Evolutionary conservation across 2,888 invertebrate genomes (phyloP).

Genomic region (Teinopalpus imperialis): DNA sequence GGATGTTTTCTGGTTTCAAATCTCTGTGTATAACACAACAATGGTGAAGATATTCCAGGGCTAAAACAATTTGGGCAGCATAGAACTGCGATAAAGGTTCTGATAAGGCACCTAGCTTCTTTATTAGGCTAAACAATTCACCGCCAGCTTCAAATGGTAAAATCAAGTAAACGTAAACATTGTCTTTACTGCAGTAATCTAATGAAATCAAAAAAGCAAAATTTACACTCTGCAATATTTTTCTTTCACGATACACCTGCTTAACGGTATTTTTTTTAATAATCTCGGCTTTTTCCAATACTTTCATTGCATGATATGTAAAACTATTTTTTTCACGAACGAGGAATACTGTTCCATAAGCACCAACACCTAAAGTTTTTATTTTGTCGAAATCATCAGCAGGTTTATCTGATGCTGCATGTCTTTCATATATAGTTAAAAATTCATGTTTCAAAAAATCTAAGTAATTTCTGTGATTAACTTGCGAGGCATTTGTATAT

Average conservation of each 20-base stretch:
- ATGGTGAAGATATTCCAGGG: slow-evolving; percentile 94
- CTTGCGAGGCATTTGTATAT: slow-evolving; percentile 46
- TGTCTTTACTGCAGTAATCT: slow-evolving; percentile 91
- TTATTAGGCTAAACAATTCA: slow-evolving; percentile 89
- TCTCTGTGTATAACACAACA: slow-evolving; percentile 93
- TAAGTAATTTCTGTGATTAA: slow-evolving; percentile 49
- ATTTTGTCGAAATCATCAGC: slow-evolving; percentile 86
- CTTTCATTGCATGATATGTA: slow-evolving; percentile 91
- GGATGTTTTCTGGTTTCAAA: slow-evolving; percentile 94
- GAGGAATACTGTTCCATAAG: slow-evolving; percentile 92
- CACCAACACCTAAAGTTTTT: slow-evolving; percentile 90
- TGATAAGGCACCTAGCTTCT: slow-evolving; percentile 81
- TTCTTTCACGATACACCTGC: slow-evolving; percentile 92
- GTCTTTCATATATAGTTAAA: slow-evolving; percentile 34
- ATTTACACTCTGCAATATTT: slow-evolving; percentile 89
- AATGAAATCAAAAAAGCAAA: slow-evolving; percentile 93
- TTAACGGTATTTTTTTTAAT: slow-evolving; percentile 91
- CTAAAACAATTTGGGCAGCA: slow-evolving; percentile 92
- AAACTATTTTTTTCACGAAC: slow-evolving; percentile 83
- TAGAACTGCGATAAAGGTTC: slow-evolving; percentile 92
- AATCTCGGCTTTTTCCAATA: slow-evolving; percentile 90
- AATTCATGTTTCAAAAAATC: slow-evolving; percentile 58
- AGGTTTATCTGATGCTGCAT: slow-evolving; percentile 37
- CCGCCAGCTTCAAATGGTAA: slow-evolving; percentile 92
- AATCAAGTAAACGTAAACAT: slow-evolving; percentile 89